Evolutionary conservation across 2,113 vertebrate genomes (phyloP), one percentile per base, ranked within the genome.

Genomic region (Salvelinus fontinalis): DNA sequence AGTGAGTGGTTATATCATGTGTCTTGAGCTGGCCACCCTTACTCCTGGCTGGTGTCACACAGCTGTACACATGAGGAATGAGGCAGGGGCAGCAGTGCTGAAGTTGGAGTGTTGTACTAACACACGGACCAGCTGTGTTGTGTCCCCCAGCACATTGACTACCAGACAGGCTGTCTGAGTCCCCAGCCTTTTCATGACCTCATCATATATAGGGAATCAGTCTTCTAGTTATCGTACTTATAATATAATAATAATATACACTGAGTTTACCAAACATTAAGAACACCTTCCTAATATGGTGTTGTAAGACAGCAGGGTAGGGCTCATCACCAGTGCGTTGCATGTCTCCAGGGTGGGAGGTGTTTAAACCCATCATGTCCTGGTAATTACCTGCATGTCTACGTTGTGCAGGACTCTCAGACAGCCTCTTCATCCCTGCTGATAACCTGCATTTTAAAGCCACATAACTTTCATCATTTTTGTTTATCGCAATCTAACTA

Each of bases 311-410:
- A 78, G 79, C 67, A 83, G 22, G 7, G 39, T 67, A 74, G 8
- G 8, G 8, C 39, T 44, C 39, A 44, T 44, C 39, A 2, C 39
- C 39, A 44, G 48, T 71, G 76, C 26, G 44, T 75, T 84, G 72
- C 39, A 0, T 67, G 60, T 73, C 77, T 90, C 90, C 85, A 62
- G 14, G 80, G 91, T 79, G 88, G 65, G 31, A 12, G 24, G 64
- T 93, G 90, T 92, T 93, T 91, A 92, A 87, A 81, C 84, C 79
- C 70, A 76, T 82, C 77, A 84, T 78, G 78, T 76, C 84, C 77
- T 51, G 81, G 79, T 92, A 92, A 93, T 93, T 92, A 91, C 92
- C 89, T 75, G 75, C 88, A 89, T 85, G 84, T 86, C 87, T 82
- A 74, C 14, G 18, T 14, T 44, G 9, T 44, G 9, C 51, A 54